Conservation (phyloP, 2,113 vertebrate species). For the Pao palembangensis region DNA sequence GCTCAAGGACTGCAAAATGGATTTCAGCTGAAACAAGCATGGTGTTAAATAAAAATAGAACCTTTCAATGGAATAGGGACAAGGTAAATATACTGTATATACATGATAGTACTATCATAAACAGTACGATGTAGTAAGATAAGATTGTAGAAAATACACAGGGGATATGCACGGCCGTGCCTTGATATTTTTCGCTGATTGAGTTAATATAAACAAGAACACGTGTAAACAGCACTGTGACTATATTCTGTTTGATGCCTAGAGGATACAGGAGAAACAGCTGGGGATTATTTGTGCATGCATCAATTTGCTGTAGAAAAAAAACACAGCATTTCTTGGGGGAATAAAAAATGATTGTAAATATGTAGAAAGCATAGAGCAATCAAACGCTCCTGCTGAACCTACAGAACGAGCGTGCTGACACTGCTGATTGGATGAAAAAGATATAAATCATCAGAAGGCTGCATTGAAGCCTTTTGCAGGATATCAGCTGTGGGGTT, state of each 20-base stretch:
- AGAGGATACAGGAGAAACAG: conserved; percentile 10
- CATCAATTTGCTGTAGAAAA: too few relatives aligned
- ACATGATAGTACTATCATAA: too few relatives aligned
- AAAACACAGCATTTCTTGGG: background rate
- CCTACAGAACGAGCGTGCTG: background rate
- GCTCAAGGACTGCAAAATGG: too few relatives aligned
- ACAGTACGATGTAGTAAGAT: too few relatives aligned
- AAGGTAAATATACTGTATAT: too few relatives aligned
- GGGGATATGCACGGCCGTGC: too few relatives aligned
- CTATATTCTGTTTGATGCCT: conserved; percentile 1
- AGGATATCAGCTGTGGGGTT: background rate
- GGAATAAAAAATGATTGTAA: conserved; percentile 9
- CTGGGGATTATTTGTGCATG: conserved; percentile 23
- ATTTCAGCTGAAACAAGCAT: too few relatives aligned
- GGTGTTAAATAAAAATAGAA: too few relatives aligned
- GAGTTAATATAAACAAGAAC: conserved; percentile 18
- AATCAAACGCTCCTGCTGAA: conserved; percentile 19
- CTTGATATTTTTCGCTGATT: background rate
- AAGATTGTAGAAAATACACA: too few relatives aligned
- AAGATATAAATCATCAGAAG: conserved; percentile 1
- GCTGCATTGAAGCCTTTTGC: background rate
- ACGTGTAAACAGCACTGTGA: background rate
- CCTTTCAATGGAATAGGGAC: too few relatives aligned
- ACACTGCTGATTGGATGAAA: background rate
- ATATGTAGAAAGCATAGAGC: conserved; percentile 4